Evolutionary conservation across 2,797 vertebrate genomes (phyloP).

Genomic region (Siniperca scherzeri): DNA sequence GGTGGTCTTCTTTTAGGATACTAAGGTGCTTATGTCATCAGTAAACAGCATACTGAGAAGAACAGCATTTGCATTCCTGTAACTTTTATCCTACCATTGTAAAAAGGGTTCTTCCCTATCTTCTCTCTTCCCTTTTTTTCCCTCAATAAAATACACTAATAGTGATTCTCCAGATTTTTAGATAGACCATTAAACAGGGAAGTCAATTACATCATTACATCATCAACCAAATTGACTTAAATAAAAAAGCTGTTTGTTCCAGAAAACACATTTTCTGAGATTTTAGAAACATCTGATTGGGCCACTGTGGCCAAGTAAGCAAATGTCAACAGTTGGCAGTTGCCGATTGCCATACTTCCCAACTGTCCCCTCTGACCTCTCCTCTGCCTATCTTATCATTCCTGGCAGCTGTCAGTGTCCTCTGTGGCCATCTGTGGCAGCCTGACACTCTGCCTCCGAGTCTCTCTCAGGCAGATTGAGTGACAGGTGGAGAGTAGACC

Average conservation of each 20-base stretch:
- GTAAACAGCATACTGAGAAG: not conserved
- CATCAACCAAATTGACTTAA: not conserved
- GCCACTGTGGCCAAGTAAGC: not conserved
- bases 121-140: not conserved
- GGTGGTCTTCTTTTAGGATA: not conserved
- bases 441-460: not conserved
- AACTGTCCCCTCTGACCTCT: conserved; percentile 4
- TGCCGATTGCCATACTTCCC: not conserved
- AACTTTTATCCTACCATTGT: not conserved
- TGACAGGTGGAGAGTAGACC: conserved; percentile 29
- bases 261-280: not conserved
- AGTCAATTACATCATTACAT: not conserved
- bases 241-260: not conserved
- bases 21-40: not conserved
- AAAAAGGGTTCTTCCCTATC: not conserved
- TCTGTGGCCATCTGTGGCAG: conserved; percentile 16
- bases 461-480: not conserved
- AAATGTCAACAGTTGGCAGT: conserved; percentile 1
- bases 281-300: not conserved
- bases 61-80: not conserved
- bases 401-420: conserved; percentile 15
- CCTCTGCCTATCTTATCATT: conserved; percentile 16
- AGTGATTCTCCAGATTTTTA: not conserved
- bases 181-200: not conserved
- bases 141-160: not conserved